A percentile compares a stretch with the other conserved stretches of the same genome.
phyloP scores from a whole-genome alignment of 2,797 vertebrate species.

The Rhynchonycteris naso region DNA sequence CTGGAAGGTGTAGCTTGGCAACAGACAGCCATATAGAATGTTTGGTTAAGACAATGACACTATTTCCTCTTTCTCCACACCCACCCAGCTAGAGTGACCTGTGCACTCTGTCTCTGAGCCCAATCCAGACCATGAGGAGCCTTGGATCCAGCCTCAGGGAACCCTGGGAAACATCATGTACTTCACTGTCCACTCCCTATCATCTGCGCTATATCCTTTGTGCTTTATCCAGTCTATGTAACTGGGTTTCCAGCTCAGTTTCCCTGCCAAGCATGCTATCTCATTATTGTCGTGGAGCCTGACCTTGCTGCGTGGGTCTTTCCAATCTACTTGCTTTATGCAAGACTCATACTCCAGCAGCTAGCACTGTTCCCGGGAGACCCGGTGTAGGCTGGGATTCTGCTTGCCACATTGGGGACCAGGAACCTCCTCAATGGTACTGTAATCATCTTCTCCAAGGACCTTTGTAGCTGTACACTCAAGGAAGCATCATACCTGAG shows the following conservation, averaged over 20 bases:
- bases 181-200: neutral
- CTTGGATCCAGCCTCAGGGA: neutral
- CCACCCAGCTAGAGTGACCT: slow-evolving; percentile 37
- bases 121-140: neutral
- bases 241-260: neutral
- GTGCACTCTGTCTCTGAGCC: slow-evolving; percentile 1
- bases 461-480: neutral
- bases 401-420: neutral
- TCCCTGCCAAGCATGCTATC: neutral
- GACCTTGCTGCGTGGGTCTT: neutral
- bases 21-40: slow-evolving; percentile 58
- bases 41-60: slow-evolving; percentile 67
- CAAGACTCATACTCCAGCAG: neutral
- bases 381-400: neutral
- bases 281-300: neutral
- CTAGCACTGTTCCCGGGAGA: neutral
- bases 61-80: slow-evolving; percentile 61
- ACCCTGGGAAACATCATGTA: neutral
- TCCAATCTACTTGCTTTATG: neutral
- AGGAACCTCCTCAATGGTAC: neutral
- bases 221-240: neutral
- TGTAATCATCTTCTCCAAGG: neutral
- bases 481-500: neutral
- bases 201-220: neutral
- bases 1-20: slow-evolving; percentile 60